Percentiles rank a stretch among this genome's conserved stretches.
phyloP scores from a whole-genome alignment of 2,113 vertebrate genomes.

The Raja brachyura region DNA sequence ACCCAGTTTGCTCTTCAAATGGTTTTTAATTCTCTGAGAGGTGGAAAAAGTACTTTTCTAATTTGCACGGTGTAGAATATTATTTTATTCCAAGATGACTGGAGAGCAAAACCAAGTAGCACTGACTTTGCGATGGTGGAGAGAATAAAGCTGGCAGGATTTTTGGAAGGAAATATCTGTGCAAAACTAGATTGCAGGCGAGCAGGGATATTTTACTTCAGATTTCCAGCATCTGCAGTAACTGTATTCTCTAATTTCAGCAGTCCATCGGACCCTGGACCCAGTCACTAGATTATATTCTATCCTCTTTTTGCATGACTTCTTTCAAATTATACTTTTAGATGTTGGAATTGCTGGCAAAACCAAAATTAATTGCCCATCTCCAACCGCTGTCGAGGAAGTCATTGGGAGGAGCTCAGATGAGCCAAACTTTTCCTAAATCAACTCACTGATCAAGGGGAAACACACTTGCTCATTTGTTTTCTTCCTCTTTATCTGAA shows the following conservation, averaged over 20 bases:
- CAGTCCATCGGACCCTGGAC: neutral
- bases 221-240: too few species aligned
- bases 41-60: neutral
- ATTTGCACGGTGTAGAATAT: neutral
- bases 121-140: neutral
- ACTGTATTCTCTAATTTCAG: neutral
- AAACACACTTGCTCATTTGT: neutral
- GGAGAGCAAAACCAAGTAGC: neutral
- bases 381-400: neutral
- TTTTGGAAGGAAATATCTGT: neutral
- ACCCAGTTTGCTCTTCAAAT: neutral
- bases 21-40: neutral
- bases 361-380: neutral
- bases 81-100: neutral
- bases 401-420: neutral
- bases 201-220: too few species aligned
- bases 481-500: neutral
- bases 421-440: neutral
- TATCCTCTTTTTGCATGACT: too few species aligned
- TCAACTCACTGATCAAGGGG: neutral
- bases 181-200: too few species aligned
- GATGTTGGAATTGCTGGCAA: neutral
- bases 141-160: neutral
- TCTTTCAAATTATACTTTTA: neutral
- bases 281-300: too few species aligned